Conservation (phyloP, 2,113 vertebrate species). For the Calyptomena viridis region DNA sequence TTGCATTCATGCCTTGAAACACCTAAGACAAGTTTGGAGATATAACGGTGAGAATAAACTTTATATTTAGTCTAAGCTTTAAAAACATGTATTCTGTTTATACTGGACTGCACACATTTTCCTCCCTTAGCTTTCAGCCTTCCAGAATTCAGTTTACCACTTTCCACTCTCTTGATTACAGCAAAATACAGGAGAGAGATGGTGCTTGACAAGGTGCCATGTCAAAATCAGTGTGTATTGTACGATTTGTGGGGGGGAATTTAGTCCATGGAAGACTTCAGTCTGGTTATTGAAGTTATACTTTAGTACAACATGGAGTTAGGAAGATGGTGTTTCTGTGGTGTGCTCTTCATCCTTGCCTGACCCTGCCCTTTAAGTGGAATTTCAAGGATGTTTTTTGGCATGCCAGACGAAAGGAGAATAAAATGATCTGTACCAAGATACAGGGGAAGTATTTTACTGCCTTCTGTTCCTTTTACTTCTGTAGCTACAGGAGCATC, state of each 20-base stretch:
- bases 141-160: background rate
- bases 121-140: background rate
- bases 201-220: background rate
- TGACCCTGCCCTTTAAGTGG: background rate
- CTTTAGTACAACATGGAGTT: fast-evolving
- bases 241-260: background rate
- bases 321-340: background rate
- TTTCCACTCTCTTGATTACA: background rate
- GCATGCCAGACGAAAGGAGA: background rate
- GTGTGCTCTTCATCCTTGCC: background rate
- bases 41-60: background rate
- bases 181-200: background rate
- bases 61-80: background rate
- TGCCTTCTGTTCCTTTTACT: background rate
- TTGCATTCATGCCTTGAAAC: background rate
- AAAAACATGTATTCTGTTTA: background rate
- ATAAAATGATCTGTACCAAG: background rate
- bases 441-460: background rate
- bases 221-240: background rate
- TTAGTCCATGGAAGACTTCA: background rate
- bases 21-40: background rate
- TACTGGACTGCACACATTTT: background rate
- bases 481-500: background rate
- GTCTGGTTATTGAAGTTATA: background rate
- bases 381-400: background rate